Conservation (phyloP, 2,888 invertebrate species). For the Argyra leucocephala region DNA sequence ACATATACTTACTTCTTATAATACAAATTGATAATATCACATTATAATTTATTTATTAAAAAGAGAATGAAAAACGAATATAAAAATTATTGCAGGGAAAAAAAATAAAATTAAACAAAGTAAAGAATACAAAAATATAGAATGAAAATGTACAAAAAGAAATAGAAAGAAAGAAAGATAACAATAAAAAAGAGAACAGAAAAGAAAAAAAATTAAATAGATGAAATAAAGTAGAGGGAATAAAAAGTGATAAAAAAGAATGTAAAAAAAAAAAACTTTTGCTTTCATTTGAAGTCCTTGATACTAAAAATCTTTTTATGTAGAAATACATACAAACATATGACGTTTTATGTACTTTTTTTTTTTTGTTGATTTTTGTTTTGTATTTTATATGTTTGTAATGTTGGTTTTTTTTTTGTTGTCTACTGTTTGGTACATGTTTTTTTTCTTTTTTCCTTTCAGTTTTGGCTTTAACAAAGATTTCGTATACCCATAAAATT, state of each 20-base stretch:
- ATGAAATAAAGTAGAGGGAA: background rate
- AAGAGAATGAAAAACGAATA: background rate
- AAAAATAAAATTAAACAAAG: background rate
- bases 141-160: background rate
- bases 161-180: background rate
- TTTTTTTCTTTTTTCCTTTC: background rate
- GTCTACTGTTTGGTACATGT: background rate
- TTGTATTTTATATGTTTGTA: background rate
- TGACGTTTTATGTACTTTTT: background rate
- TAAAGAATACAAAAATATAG: background rate
- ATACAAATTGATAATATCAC: background rate
- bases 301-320: background rate
- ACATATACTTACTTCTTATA: background rate
- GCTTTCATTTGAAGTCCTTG: background rate
- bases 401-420: background rate
- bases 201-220: background rate
- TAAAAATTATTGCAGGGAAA: background rate
- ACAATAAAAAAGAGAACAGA: background rate
- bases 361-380: background rate
- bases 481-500: background rate
- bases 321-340: background rate
- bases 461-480: background rate
- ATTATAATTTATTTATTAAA: slow-evolving; percentile 2
- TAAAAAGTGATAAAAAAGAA: background rate
- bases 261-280: background rate